phyloP scores from a whole-genome alignment of 1,140 invertebrate species.

The Metaphire vulgaris region DNA sequence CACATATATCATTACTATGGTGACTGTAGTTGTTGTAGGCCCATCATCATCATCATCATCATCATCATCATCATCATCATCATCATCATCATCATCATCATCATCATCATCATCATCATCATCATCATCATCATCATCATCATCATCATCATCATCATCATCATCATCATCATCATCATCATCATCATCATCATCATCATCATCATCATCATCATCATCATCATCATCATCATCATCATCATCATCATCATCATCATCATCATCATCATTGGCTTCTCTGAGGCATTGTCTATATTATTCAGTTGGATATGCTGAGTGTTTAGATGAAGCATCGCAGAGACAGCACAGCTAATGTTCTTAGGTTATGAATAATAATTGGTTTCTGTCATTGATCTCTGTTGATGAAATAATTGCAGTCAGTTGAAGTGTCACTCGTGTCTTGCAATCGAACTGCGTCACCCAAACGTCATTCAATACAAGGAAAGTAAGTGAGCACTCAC shows the following conservation, averaged over 20 bases:
- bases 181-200: conserved; percentile 9
- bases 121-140: conserved; percentile 9
- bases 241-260: conserved; percentile 9
- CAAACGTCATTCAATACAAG: neutral
- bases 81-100: conserved; percentile 9
- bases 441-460: neutral
- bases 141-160: conserved; percentile 9
- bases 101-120: conserved; percentile 9
- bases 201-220: conserved; percentile 9
- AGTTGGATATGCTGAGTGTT: neutral
- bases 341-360: no score
- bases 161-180: conserved; percentile 9
- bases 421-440: neutral
- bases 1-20: no score
- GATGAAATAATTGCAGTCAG: neutral
- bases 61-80: conserved; percentile 9
- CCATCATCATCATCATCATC: conserved; percentile 4
- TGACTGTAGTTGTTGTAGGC: no score
- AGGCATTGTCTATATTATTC: no score
- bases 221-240: conserved; percentile 9
- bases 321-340: no score
- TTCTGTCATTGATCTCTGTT: neutral
- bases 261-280: conserved; percentile 3
- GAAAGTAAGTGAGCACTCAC: neutral
- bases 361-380: neutral